These are phyloP conservation scores for Pitangus sulphuratus DNA, from an alignment of 2,797 vertebrate species.

Conservation along the genomic window DNA sequence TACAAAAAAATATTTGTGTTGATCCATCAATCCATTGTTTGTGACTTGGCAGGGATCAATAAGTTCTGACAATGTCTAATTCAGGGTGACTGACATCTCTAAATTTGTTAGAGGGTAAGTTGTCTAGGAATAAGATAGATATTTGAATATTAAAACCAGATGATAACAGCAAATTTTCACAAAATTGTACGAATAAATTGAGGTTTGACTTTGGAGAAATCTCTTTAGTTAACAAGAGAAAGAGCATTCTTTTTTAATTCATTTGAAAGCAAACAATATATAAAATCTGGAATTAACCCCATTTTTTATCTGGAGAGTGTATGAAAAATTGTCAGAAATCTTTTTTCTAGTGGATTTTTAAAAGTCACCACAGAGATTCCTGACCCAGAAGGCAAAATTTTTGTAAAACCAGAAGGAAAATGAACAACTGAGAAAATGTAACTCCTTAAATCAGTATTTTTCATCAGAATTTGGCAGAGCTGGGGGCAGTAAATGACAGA, in stretches of 20 bases:
- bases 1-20: too few species aligned
- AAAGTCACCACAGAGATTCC: background rate
- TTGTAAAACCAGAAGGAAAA: background rate
- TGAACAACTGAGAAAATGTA: background rate
- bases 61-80: background rate
- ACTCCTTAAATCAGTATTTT: background rate
- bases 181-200: background rate
- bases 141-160: background rate
- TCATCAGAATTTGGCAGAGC: background rate
- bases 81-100: rapidly evolving
- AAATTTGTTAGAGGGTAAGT: background rate
- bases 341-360: background rate
- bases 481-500: background rate
- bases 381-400: background rate
- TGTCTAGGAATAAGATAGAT: background rate
- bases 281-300: background rate
- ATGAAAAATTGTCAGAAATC: background rate
- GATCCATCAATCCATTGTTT: background rate
- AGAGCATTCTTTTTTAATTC: background rate
- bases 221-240: background rate
- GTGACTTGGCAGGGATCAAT: background rate
- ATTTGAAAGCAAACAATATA: background rate
- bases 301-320: background rate
- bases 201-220: background rate
- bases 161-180: background rate